These are phyloP conservation scores for Acropora tenuis DNA, from an alignment of 64 coral and sea anemone genomes.

Conservation along the genomic window DNA sequence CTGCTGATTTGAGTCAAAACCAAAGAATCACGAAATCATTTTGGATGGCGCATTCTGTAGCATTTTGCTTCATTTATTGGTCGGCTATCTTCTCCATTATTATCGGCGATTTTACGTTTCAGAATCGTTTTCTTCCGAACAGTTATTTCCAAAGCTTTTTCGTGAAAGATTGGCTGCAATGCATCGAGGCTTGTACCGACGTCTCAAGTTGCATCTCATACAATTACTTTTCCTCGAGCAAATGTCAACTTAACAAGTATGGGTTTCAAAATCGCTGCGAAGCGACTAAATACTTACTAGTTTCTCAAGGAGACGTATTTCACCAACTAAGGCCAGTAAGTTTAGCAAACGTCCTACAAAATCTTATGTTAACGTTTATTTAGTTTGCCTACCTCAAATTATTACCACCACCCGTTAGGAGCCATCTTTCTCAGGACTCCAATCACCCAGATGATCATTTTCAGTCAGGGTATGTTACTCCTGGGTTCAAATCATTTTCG, in stretches of 20 bases:
- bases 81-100: neutral
- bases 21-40: too few relatives aligned
- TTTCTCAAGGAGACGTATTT: neutral
- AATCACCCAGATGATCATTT: too few relatives aligned
- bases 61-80: neutral
- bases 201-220: neutral
- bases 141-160: neutral
- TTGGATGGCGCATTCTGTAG: neutral
- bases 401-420: too few relatives aligned
- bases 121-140: neutral
- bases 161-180: conserved; percentile 4
- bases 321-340: conserved; percentile 13
- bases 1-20: too few relatives aligned
- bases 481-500: too few relatives aligned
- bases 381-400: neutral
- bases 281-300: neutral
- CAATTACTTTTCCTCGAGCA: neutral
- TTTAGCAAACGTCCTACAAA: neutral
- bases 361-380: neutral
- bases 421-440: too few relatives aligned
- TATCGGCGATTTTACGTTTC: neutral
- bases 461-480: too few relatives aligned
- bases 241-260: neutral
- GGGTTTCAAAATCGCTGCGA: conserved; percentile 19
- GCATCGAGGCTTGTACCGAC: neutral